Evolutionary conservation across 2,888 invertebrate genomes (phyloP), one percentile per base, ranked within the genome.

Genomic region (Tyria jacobaeae): DNA sequence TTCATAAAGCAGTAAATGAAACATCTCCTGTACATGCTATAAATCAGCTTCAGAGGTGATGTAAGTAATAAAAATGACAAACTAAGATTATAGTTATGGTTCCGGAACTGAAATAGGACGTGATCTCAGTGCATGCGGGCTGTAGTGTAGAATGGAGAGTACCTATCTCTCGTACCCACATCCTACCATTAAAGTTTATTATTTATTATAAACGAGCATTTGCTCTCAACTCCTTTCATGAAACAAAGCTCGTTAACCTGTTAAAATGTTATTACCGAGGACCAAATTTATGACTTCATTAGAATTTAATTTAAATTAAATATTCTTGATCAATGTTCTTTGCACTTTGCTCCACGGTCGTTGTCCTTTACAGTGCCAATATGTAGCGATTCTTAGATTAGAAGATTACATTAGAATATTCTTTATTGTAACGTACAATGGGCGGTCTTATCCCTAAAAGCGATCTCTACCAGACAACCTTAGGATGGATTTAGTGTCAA

Each of bases 221-320:
- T 71, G 60, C 69, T 76, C 69, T 73, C 57, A 71, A 73, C 66
- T 73, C 62, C 52, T 75, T 76, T 75, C 71, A 76, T 73, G 71
- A 76, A 50, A 60, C 58, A 27, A 55, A 48, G 53, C 44, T 64
- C 69, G 71, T 76, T 67, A 71, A 65, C 57, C 27, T 53, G 17
- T 65, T 66, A 60, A 70, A 62, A 60, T 66, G 68, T 41, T 41
- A 51, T 44, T 51, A 35, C 21, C 21, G 51, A 51, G 17, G 34
- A 24, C 21, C 55, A 44, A 41, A 55, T 55, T 34, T 55, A 55
- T 44, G 15, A 25, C 25, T 39, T 24, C 39, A 39, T n/a, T 25
- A 39, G 15, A 44, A 44, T 21, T 21, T 44, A 12, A 44, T 44
- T 44, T 44, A 21, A 21, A 44, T 44, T 21, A 21, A 10, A 44